A percentile compares a stretch with the other conserved stretches of the same genome.
Conservation (phyloP, 2,113 vertebrate genomes). For the Maccullochella peelii region DNA sequence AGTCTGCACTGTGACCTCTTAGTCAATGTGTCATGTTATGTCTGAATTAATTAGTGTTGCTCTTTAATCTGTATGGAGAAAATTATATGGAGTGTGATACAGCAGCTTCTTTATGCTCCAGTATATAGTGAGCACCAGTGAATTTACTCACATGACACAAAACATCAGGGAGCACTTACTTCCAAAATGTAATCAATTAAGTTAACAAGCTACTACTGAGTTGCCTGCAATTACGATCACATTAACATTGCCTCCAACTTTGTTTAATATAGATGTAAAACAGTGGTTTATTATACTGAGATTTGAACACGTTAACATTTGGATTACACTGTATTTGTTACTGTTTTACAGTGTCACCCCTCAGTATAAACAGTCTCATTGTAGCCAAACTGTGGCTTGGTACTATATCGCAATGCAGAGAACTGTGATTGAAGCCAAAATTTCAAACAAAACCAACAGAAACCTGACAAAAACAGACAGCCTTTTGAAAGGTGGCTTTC, state of each 20-base stretch:
- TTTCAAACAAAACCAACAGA: not conserved
- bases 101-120: not conserved
- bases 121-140: not conserved
- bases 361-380: not conserved
- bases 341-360: not conserved
- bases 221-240: slow-evolving; percentile 12
- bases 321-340: not conserved
- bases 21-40: not conserved
- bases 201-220: slow-evolving; percentile 32
- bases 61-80: slow-evolving; percentile 6
- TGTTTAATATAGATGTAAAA: slow-evolving; percentile 22
- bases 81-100: not conserved
- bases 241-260: slow-evolving; percentile 9
- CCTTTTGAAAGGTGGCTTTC: slow-evolving; percentile 9
- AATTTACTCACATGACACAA: slow-evolving; percentile 28
- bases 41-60: slow-evolving; percentile 27
- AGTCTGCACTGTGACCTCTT: not conserved
- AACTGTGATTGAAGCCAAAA: slow-evolving; percentile 1
- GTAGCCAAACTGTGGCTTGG: not conserved
- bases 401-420: not conserved
- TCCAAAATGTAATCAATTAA: slow-evolving; percentile 32
- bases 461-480: not conserved
- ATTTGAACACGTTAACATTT: not conserved
- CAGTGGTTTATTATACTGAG: not conserved
- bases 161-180: slow-evolving; percentile 30